Evolutionary conservation across 2,797 vertebrate species (phyloP), one percentile per base, ranked within the genome.

Genomic region (Acrocephalus scirpaceus): DNA sequence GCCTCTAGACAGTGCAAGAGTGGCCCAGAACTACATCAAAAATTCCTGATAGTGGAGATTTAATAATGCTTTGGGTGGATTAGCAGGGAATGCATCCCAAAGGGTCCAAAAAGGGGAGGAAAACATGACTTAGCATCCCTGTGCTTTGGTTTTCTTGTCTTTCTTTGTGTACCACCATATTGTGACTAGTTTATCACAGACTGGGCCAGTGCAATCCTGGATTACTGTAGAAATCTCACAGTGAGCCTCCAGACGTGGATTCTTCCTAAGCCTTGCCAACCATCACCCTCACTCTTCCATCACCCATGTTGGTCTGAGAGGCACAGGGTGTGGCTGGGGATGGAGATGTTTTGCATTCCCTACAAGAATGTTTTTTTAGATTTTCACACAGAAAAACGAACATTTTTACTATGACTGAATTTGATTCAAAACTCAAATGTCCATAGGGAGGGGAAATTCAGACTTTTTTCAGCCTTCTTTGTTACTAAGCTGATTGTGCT

Each of bases 141-240:
- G 22, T 9, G 10, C 21, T 78, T 93, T 88, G 42, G 16, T 29
- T 66, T 56, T 57, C 51, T 53, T 53, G 50, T 66, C 65, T 81
- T 25, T 75, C 40, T 80, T 56, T 47, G 38, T 90, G 30, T 58
- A 27, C 50, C 78, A 83, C 45, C 18, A 5, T n/a, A 3, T 14
- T 71, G 15, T 94, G 94, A 92, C 58, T 92, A n/a, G 32, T 86
- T 94, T 96, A 84, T 92, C 85, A 38, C 87, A 96, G 83, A 51
- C 47, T 22, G 12, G 27, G 22, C 30, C 62, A 72, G 51, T 76
- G 61, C 60, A 92, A 90, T 51, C 7, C 25, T 38, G 40, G 86
- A 90, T 95, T 85, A 82, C 73, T 60, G 44, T 15, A 32, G 51
- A 86, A 69, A 80, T 26, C 50, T 70, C 45, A 36, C 7, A 47